Evolutionary conservation across 2,113 vertebrate species (phyloP).

Genomic region (Pterocles orientalis): DNA sequence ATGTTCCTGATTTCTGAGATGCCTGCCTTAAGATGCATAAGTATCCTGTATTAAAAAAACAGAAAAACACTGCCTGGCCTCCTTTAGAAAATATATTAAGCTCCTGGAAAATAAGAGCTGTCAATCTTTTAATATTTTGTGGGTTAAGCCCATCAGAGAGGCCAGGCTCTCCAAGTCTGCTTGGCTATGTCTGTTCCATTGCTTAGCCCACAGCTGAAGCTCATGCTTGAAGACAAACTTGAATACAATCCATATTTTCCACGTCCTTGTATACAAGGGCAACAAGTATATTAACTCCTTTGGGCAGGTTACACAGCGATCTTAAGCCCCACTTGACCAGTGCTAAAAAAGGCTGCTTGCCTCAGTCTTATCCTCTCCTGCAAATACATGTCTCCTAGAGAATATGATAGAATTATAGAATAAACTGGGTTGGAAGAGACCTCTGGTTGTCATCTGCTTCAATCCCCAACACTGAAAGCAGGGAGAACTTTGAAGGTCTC

Average conservation of each 20-base stretch:
- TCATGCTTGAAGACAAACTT: not conserved
- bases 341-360: not conserved
- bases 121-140: not conserved
- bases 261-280: not conserved
- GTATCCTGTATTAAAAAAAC: not conserved
- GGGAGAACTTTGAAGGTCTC: not conserved
- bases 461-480: not conserved
- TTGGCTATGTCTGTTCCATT: not conserved
- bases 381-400: not conserved
- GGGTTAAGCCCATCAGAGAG: not conserved
- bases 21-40: not conserved
- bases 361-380: not conserved
- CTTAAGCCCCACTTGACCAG: not conserved
- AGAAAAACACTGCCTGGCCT: not conserved
- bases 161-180: not conserved
- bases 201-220: not conserved
- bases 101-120: not conserved
- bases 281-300: not conserved
- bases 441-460: not conserved
- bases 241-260: not conserved
- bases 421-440: not conserved
- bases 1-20: not conserved
- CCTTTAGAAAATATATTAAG: not conserved
- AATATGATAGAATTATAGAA: not conserved
- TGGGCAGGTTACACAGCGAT: not conserved